Conservation (phyloP, 1,140 invertebrate genomes). For the Antheraea mylitta region DNA sequence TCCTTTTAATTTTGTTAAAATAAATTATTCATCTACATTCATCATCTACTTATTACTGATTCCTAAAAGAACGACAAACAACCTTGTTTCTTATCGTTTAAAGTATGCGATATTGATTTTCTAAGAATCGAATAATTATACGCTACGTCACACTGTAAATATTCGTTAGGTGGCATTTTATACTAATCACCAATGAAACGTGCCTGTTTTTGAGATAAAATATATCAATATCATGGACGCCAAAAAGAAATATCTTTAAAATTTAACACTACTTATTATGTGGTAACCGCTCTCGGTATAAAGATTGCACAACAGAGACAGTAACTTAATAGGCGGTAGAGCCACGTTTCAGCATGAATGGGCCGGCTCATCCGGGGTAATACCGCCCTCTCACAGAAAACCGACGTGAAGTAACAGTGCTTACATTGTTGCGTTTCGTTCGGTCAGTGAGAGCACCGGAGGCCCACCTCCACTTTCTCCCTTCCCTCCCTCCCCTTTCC, state of each 20-base stretch:
- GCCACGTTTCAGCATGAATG: too few species aligned
- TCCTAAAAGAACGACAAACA: not conserved
- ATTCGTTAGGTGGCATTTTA: not conserved
- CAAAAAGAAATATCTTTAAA: too few species aligned
- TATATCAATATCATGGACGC: not conserved
- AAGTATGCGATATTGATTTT: slow-evolving; percentile 1
- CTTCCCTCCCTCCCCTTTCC: too few species aligned
- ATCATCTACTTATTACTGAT: not conserved
- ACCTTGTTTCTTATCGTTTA: not conserved
- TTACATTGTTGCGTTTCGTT: too few species aligned
- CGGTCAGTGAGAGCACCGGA: too few species aligned
- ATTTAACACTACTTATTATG: not conserved
- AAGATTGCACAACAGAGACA: too few species aligned
- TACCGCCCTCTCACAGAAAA: too few species aligned
- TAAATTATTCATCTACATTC: not conserved
- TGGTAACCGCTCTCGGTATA: too few species aligned
- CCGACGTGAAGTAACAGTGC: too few species aligned
- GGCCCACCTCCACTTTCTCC: too few species aligned
- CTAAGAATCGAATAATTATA: not conserved
- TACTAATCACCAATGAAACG: not conserved
- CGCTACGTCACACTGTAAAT: not conserved
- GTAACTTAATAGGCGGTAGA: too few species aligned
- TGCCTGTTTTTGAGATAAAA: not conserved
- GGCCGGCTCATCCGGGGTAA: too few species aligned
- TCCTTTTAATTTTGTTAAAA: not conserved